Base-by-base conservation (phyloP, 2,113 vertebrate species). In the Patagioenas fasciata region DNA sequence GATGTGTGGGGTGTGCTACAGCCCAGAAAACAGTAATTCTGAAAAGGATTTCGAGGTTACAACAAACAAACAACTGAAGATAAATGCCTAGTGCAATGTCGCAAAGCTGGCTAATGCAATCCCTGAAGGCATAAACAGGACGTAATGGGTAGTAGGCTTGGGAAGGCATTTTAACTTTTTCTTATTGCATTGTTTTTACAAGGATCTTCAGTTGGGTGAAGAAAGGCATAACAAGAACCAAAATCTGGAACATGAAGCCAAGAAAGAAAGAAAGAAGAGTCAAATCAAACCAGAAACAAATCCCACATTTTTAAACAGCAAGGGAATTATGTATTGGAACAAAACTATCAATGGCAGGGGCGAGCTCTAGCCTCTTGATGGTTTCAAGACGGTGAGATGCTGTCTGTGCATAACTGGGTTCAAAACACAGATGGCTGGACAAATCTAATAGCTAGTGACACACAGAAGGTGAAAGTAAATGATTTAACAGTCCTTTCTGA, bases 141-240 rank as follows among this genome's bases (percentile, higher is more conserved):
- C 75, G 69, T 48, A 80, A 32, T 1, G 50, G 65, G 34, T 18
- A 47, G 44, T 20, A 80, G 57, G 75, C 64, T 77, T 3, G 36
- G 67, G 50, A 93, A 93, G 31, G 53, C 53, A 1, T 83, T 88
- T 80, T 83, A 64, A 90, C 85, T 95, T 95, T 80, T 85, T 74
- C 88, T 67, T 51, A 29, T 60, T 84, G 65, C 61, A 83, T 94
- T 96, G 91, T 95, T 94, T 96, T 84, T 47, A 90, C 86, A 80
- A 16, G 5, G 25, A 78, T 91, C 72, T 84, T 88, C 80, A 94
- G 38, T 6, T 60, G 82, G 47, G 90, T 79, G 90, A 94, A 93
- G 88, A 95, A 95, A 96, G 65, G 72, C 77, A 0, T 86, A 95
- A 93, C 53, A 67, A 94, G 88, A 95, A 96, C 65, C 69, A 95